These are phyloP conservation scores for Nymphalis c-album DNA, from an alignment of 2,888 invertebrate genomes.

Conservation along the genomic window DNA sequence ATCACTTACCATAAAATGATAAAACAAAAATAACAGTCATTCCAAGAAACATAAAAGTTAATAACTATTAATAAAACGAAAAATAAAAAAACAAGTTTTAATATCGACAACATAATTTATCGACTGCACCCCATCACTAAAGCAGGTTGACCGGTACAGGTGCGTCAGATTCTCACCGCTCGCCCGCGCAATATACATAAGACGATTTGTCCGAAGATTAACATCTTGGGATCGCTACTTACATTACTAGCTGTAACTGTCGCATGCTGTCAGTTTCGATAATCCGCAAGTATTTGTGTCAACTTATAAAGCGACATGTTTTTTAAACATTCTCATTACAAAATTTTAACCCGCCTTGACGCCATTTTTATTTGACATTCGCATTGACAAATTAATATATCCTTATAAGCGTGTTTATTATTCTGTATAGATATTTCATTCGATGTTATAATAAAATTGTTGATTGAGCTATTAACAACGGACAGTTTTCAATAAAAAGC, in stretches of 20 bases:
- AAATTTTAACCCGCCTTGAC: not conserved
- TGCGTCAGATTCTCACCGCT: conserved; percentile 75
- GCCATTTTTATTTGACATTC: not conserved
- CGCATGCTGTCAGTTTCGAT: conserved; percentile 37
- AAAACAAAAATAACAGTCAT: too few relatives aligned
- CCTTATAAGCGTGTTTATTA: not conserved
- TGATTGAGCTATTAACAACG: conserved; percentile 32
- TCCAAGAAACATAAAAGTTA: not conserved
- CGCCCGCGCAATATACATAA: conserved; percentile 50
- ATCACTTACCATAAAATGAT: too few relatives aligned
- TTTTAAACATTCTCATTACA: conserved; percentile 5
- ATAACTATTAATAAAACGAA: not conserved
- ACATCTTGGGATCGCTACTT: conserved; percentile 45
- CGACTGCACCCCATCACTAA: conserved; percentile 49
- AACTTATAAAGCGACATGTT: conserved; percentile 12
- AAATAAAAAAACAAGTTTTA: conserved; percentile 10
- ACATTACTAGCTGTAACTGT: conserved; percentile 35
- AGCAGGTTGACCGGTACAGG: conserved; percentile 71
- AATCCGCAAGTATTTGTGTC: conserved; percentile 38
- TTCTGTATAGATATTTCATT: not conserved
- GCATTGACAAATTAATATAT: not conserved
- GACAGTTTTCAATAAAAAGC: conserved; percentile 31
- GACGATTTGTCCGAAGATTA: conserved; percentile 62
- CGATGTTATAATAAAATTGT: not conserved
- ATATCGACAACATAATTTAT: conserved; percentile 36